phyloP scores from a whole-genome alignment of 2,888 invertebrate genomes.

The Lepidocyrtoides sp. region DNA sequence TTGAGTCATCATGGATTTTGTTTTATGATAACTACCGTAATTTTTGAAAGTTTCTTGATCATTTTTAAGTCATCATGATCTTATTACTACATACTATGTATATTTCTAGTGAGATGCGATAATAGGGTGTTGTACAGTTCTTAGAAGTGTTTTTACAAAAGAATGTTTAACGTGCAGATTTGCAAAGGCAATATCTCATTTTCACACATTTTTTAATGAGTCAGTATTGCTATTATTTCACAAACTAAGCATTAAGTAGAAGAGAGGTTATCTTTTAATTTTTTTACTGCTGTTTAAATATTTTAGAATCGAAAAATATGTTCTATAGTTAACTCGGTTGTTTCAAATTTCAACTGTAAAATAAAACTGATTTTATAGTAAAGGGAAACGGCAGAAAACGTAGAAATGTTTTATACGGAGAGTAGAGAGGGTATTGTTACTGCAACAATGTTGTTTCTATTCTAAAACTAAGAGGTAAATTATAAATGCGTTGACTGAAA shows the following conservation, averaged over 20 bases:
- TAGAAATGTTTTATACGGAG: no score
- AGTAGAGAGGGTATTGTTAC: no score
- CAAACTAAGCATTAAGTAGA: neutral
- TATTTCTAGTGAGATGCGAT: neutral
- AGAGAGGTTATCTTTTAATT: neutral
- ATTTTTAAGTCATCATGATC: neutral
- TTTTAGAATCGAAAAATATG: no score
- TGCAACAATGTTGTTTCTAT: neutral
- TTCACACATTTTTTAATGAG: conserved; percentile 6
- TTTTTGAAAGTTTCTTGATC: neutral
- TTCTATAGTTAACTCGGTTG: no score
- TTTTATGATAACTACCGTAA: no score
- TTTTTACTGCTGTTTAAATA: neutral
- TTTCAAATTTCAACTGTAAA: no score
- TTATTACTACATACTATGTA: neutral
- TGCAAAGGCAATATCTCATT: neutral
- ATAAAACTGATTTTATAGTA: neutral
- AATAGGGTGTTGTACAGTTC: neutral
- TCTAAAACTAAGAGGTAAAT: neutral
- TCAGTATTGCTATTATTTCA: conserved; percentile 41
- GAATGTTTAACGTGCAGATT: neutral
- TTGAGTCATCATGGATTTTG: no score
- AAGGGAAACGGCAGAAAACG: neutral
- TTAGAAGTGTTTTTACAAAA: neutral
- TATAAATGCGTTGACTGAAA: conserved; percentile 26